A percentile compares a stretch with the other conserved stretches of the same genome.
phyloP scores from a whole-genome alignment of 2,888 invertebrate genomes.

The Parnassius glacialis region DNA sequence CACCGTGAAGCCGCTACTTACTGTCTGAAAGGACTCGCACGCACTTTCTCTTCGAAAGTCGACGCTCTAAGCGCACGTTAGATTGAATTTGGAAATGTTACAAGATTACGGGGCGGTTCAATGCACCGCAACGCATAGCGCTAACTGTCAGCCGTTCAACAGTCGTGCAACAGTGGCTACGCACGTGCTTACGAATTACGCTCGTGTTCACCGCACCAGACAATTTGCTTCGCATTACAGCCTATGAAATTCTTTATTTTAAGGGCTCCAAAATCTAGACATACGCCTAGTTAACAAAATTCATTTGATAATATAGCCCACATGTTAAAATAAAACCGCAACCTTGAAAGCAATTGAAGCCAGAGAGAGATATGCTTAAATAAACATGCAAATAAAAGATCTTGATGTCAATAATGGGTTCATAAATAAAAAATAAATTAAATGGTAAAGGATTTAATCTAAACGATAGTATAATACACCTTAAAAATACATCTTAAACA shows the following conservation, averaged over 20 bases:
- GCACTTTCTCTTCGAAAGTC: constrained; percentile 55
- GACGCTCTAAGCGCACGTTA: constrained; percentile 47
- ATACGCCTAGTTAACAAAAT: neutral
- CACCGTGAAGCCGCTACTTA: constrained; percentile 58
- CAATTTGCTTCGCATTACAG: neutral
- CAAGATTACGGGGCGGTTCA: constrained; percentile 32
- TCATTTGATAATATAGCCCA: constrained; percentile 45
- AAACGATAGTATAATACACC: constrained; percentile 40
- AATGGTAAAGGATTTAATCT: constrained; percentile 50
- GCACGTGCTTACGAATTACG: neutral
- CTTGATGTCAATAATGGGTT: constrained; percentile 40
- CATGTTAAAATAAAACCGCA: constrained; percentile 46
- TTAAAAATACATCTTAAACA: constrained; percentile 47
- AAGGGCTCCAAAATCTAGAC: neutral
- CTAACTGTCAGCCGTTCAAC: constrained; percentile 12
- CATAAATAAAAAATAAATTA: constrained; percentile 57
- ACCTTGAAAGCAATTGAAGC: constrained; percentile 45
- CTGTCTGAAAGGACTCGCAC: constrained; percentile 71
- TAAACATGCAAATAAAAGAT: constrained; percentile 47
- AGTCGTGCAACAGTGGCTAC: neutral
- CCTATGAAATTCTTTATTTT: neutral
- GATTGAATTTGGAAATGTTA: constrained; percentile 31
- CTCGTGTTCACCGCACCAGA: constrained; percentile 5
- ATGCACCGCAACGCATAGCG: constrained; percentile 28
- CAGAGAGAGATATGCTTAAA: constrained; percentile 35